These are phyloP conservation scores for Protomyctophum bolini DNA, from an alignment of 2,113 vertebrate genomes.

Conservation along the genomic window DNA sequence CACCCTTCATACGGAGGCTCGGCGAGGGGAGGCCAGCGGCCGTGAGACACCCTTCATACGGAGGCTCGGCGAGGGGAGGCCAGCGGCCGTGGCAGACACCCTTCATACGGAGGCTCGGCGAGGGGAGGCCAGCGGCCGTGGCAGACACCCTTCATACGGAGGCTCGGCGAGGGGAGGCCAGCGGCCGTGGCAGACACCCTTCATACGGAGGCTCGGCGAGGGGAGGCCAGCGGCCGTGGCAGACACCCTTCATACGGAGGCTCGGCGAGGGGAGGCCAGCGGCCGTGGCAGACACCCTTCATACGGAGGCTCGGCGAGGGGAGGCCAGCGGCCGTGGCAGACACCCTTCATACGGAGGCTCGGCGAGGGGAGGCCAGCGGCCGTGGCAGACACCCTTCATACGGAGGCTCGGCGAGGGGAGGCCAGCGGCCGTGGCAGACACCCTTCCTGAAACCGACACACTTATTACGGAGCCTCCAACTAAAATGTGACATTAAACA, in stretches of 20 bases:
- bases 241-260: background rate
- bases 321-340: too few relatives aligned
- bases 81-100: background rate
- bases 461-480: conserved; percentile 9
- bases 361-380: too few relatives aligned
- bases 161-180: too few relatives aligned
- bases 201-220: background rate
- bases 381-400: background rate
- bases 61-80: too few relatives aligned
- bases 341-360: background rate
- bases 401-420: too few relatives aligned
- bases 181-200: background rate
- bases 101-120: background rate
- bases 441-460: conserved; percentile 2
- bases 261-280: too few relatives aligned
- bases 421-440: background rate
- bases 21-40: too few relatives aligned
- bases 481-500: background rate
- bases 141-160: background rate
- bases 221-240: too few relatives aligned
- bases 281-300: background rate
- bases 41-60: background rate
- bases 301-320: too few relatives aligned
- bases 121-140: too few relatives aligned
- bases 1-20: background rate